Conservation (phyloP, 2,113 vertebrate species). For the Tapirus terrestris region DNA sequence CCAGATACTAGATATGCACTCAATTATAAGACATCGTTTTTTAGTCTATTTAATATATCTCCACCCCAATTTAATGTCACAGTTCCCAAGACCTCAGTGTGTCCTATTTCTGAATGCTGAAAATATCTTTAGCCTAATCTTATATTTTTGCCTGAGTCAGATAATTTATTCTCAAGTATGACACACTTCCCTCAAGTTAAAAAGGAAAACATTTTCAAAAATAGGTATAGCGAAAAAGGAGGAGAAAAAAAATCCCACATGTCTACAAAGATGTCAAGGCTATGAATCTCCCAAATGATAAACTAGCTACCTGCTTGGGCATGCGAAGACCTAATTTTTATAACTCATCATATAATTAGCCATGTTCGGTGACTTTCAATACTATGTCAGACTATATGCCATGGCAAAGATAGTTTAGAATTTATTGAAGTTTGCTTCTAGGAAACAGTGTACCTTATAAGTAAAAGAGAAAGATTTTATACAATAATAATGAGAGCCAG, state of each 20-base stretch:
- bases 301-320: conserved; percentile 38
- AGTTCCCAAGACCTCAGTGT: conserved; percentile 8
- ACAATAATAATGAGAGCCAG: not conserved
- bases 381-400: conserved; percentile 26
- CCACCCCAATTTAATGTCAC: not conserved
- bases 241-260: not conserved
- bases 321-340: conserved; percentile 42
- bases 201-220: conserved; percentile 63
- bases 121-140: conserved; percentile 60
- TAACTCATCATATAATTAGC: conserved; percentile 52
- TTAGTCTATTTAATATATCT: conserved; percentile 10
- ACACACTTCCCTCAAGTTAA: conserved; percentile 62
- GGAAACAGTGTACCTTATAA: conserved; percentile 38
- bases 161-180: conserved; percentile 70
- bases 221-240: conserved; percentile 28
- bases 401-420: conserved; percentile 27
- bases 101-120: conserved; percentile 57
- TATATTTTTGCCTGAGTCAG: conserved; percentile 65
- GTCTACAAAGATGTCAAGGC: conserved; percentile 20
- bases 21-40: not conserved
- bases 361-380: conserved; percentile 12
- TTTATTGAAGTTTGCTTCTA: conserved; percentile 1
- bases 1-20: not conserved
- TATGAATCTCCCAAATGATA: conserved; percentile 49
- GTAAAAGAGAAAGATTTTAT: conserved; percentile 39